Conservation (phyloP, 2,113 vertebrate genomes). For the Chloropsis hardwickii region DNA sequence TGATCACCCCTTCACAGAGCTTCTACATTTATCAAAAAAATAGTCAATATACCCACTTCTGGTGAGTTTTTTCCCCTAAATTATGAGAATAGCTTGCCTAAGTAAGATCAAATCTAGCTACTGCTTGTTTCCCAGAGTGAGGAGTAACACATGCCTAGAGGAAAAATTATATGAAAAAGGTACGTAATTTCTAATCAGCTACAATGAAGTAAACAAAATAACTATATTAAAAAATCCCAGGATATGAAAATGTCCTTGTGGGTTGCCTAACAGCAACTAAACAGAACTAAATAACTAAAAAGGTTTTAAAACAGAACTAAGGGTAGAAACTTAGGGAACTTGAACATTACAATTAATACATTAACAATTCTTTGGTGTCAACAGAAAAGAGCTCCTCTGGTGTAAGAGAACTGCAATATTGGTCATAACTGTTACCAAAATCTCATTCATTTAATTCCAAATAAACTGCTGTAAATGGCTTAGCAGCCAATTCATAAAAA, state of each 20-base stretch:
- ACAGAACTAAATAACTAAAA: background rate
- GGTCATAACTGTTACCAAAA: background rate
- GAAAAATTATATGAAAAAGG: background rate
- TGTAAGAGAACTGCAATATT: background rate
- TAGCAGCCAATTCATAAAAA: background rate
- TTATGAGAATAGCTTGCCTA: background rate
- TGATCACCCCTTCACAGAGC: background rate
- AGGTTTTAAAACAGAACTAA: background rate
- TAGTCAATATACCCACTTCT: background rate
- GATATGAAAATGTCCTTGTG: background rate
- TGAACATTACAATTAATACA: background rate
- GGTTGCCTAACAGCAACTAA: background rate
- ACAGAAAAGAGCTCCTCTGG: background rate
- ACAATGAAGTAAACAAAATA: background rate
- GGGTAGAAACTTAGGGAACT: background rate
- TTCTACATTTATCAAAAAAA: background rate
- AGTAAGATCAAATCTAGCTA: background rate
- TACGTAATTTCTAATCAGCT: background rate
- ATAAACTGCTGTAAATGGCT: background rate
- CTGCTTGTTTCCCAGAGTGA: background rate
- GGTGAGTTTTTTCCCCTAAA: background rate
- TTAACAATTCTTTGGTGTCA: background rate
- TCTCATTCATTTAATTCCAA: background rate
- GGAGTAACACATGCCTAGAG: background rate
- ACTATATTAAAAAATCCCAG: background rate